phyloP scores from a whole-genome alignment of 2,113 vertebrate genomes.

The Daboia siamensis region DNA sequence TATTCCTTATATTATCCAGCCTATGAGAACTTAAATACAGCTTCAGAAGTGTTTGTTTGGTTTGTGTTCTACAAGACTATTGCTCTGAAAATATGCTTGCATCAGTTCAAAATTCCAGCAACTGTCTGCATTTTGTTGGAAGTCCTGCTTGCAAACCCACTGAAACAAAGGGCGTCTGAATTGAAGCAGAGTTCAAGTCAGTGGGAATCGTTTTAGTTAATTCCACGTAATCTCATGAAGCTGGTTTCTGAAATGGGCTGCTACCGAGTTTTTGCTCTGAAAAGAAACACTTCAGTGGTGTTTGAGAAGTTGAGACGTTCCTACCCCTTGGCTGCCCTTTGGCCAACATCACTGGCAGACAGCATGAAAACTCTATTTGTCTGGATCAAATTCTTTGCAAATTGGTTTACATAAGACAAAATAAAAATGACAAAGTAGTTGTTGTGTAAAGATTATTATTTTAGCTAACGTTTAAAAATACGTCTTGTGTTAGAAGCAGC shows the following conservation, averaged over 20 bases:
- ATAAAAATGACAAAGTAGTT: constrained; percentile 23
- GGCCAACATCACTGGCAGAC: constrained; percentile 35
- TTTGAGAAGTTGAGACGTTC: constrained; percentile 1
- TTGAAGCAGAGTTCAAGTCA: neutral
- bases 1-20: constrained; percentile 24
- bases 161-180: neutral
- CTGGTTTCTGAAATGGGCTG: neutral
- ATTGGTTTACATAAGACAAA: constrained; percentile 36
- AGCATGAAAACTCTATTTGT: constrained; percentile 38
- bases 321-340: constrained; percentile 31
- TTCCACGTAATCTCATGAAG: neutral
- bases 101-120: neutral
- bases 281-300: constrained; percentile 36
- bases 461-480: neutral
- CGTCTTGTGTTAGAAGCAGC: constrained; percentile 1
- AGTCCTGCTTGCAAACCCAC: neutral
- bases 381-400: constrained; percentile 42
- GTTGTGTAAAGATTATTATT: constrained; percentile 38
- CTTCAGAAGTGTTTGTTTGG: neutral
- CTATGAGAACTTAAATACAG: constrained; percentile 27
- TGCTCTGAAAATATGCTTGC: constrained; percentile 24
- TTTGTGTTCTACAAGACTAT: neutral
- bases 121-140: constrained; percentile 6
- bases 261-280: constrained; percentile 17
- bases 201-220: neutral